A percentile compares a stretch with the other conserved stretches of the same genome.
These are phyloP conservation scores for Lanistes nyassanus DNA, from an alignment of 1,140 invertebrate genomes.

Conservation along the genomic window DNA sequence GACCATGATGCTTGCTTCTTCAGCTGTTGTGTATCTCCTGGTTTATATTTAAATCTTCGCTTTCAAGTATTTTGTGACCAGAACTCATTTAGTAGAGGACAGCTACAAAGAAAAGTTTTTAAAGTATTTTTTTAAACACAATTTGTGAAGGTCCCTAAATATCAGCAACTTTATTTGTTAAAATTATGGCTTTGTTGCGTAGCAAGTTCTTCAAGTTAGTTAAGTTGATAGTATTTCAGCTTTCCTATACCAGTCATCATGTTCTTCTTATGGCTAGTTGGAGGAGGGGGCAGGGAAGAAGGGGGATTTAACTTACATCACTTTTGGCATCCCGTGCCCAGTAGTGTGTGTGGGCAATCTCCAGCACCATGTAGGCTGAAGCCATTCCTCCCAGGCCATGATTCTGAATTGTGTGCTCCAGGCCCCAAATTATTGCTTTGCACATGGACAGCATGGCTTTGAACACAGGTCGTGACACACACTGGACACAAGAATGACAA, in stretches of 20 bases:
- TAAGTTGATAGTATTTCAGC: too few relatives aligned
- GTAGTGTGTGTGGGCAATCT: slow-evolving; percentile 98
- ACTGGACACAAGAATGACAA: slow-evolving; percentile 39
- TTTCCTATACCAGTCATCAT: too few relatives aligned
- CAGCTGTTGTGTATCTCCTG: not conserved
- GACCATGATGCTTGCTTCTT: too few relatives aligned
- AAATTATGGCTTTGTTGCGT: too few relatives aligned
- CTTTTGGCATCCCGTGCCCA: slow-evolving; percentile 85
- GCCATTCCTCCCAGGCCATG: slow-evolving; percentile 97
- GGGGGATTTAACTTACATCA: slow-evolving; percentile 40
- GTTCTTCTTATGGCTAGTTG: too few relatives aligned
- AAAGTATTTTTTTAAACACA: too few relatives aligned
- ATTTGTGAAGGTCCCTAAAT: too few relatives aligned
- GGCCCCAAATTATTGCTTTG: slow-evolving; percentile 86
- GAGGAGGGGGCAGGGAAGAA: too few relatives aligned
- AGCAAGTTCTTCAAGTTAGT: too few relatives aligned
- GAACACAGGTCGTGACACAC: slow-evolving; percentile 76
- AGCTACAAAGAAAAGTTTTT: too few relatives aligned
- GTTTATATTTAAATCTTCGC: not conserved
- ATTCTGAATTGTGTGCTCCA: slow-evolving; percentile 92
- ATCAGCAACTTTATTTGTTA: too few relatives aligned
- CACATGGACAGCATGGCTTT: slow-evolving; percentile 96
- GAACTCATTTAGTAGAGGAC: not conserved
- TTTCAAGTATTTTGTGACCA: not conserved
- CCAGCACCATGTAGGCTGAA: slow-evolving; percentile 93